Evolutionary conservation across 2,888 invertebrate species (phyloP).

Genomic region (Leptinotarsa haldemani): DNA sequence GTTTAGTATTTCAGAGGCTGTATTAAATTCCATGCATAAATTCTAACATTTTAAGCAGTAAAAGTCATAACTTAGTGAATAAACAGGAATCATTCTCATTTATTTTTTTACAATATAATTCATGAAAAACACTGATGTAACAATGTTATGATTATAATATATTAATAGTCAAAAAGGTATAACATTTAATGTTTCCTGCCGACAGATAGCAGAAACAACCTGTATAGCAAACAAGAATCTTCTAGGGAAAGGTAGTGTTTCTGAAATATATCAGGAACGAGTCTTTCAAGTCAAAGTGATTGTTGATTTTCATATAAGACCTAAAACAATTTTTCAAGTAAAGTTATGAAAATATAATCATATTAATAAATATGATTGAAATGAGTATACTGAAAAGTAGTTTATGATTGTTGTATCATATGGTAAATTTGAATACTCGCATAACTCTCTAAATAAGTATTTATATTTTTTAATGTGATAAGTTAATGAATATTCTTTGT

Average conservation of each 20-base stretch:
- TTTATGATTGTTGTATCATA: neutral
- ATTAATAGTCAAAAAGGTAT: no score
- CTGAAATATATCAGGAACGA: neutral
- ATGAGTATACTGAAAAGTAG: conserved; percentile 1
- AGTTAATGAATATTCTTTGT: conserved; percentile 1
- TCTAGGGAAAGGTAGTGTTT: neutral
- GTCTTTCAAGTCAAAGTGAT: neutral
- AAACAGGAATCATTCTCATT: no score
- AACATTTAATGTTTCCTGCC: no score
- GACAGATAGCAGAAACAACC: neutral
- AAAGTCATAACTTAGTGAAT: no score
- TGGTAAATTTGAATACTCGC: conserved; percentile 1
- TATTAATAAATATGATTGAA: neutral
- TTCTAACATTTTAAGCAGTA: no score
- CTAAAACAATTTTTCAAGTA: conserved; percentile 2
- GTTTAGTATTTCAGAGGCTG: no score
- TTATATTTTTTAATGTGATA: conserved; percentile 6
- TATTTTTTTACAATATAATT: no score
- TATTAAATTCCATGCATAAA: no score
- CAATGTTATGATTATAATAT: no score
- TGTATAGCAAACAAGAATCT: neutral
- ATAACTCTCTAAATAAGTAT: conserved; percentile 5
- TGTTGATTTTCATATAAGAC: neutral
- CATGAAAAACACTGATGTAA: no score
- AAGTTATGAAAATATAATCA: neutral